Conservation (phyloP, 2,797 vertebrate genomes). For the Brachymystax lenok region DNA sequence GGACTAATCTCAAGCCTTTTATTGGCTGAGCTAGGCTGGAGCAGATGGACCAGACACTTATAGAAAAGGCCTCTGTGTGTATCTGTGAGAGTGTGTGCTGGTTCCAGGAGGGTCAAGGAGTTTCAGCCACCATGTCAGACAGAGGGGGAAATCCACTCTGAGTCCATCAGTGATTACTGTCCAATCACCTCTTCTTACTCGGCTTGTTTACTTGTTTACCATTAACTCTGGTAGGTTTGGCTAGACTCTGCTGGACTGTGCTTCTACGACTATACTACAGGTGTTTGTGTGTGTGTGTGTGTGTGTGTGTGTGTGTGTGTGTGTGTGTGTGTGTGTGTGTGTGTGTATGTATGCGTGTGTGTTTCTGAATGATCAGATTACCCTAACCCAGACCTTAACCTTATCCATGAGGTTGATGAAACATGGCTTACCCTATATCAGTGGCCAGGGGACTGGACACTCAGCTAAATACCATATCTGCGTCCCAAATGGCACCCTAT, state of each 20-base stretch:
- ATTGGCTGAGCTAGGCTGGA: constrained; percentile 33
- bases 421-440: no score
- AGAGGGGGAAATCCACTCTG: not conserved
- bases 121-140: not conserved
- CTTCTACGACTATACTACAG: no score
- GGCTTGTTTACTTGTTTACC: not conserved
- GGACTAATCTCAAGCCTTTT: constrained; percentile 22
- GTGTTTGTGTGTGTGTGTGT: not conserved
- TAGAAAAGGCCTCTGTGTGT: constrained; percentile 1
- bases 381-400: no score
- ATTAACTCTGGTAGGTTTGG: not conserved
- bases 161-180: not conserved
- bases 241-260: no score
- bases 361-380: no score
- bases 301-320: not conserved
- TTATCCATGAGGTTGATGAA: no score
- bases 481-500: no score
- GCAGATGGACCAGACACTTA: constrained; percentile 25
- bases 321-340: not conserved
- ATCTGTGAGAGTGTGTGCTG: not conserved
- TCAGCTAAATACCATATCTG: no score
- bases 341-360: no score
- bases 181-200: not conserved
- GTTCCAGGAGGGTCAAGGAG: not conserved
- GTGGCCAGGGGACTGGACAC: no score